Base-by-base conservation (phyloP, 2,113 vertebrate genomes). In the Hepsetus odoe region DNA sequence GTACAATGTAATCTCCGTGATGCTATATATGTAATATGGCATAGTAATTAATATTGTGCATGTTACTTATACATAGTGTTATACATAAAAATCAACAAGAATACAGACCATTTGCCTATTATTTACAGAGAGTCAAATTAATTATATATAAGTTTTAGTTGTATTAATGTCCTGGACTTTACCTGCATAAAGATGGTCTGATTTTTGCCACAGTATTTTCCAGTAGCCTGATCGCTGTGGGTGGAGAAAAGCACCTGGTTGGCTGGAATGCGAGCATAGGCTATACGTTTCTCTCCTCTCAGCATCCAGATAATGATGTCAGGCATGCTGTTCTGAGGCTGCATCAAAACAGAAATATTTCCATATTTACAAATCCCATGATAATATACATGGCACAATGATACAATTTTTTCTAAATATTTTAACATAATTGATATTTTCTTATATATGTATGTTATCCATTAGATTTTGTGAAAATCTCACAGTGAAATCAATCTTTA, bases 301-400 rank as follows among this genome's bases (percentile, higher is more conserved):
- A 99, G 92, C 98, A 99, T 99, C 97, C 97, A 99, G 87, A 99
- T 96, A 82, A 99, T 94, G 28, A 98, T 92, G 24, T 99, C 97
- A 20, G 98, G 98, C 93, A 99, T 94, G 80, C 98, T 98, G 91
- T 97, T 99, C 83, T 99, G 97, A 9, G 97, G 95, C 98, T 99
- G 87, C 0, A 51, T 61, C 46, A 18, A 3, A 24, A 74, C 20
- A 55, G n/a, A 64, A 64, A 65, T 76, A 18, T 6, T 35, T 74
- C 14, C 8, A 56, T 67, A 26, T 28, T 40, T 26, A 42, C 26
- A 67, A 35, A 16, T 35, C 11, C 22, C 30, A 4, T 67, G 46
- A 24, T 76, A 58, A 64, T 40, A 38, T 40, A 4, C 16, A 62
- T 6, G 18, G 9, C n/a, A n/a, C n/a, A n/a, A n/a, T n/a, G n/a